Evolutionary conservation across 1,140 invertebrate species (phyloP), one percentile per base, ranked within the genome.

Genomic region (Drosophila willistoni): DNA sequence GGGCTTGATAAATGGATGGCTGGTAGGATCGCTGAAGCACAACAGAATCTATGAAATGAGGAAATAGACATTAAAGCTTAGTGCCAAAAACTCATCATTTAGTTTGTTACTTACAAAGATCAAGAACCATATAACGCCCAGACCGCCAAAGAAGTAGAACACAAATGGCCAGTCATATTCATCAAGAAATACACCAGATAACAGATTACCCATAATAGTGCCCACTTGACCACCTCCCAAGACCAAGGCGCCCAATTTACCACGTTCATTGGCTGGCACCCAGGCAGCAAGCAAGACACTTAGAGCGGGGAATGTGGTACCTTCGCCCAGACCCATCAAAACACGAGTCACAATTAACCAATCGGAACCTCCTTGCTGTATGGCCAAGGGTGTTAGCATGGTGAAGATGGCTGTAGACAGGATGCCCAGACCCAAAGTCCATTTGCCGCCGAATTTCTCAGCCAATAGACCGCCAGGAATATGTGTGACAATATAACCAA

Each of bases 1-100:
- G 41, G 96, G 94, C 22, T 95, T 95, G 81, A 98, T 98, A 70
- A 95, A 96, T 4, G 96, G 96, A 94, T 98, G 97, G 22, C 94
- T 93, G 10, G 94, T 93, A 7, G 98, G 98, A 71, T 95, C 95
- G 71, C 95, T 96, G 92, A 95, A 96, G 92, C 96, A 96, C 14
- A 96, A 81, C 12, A 96, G 59, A 9, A 78, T 72, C 94, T 94
- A 44, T 29, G 1, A 1, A 41, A 56, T 10, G 39, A 17, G 54
- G 17, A 62, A 10, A 41, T 25, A 14, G 5, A 29, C 0, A 29
- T 29, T 6, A 29, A 29, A 29, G 1, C 22, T 65, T 14, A 57
- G n/a, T 22, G 36, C 42, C 6, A 13, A 10, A 9, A 14, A 14
- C 3, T 25, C 0, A 12, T 51, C 36, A 57, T 6, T 66, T n/a